phyloP scores from a whole-genome alignment of 2,113 vertebrate genomes.

The Peromyscus polionotus region DNA sequence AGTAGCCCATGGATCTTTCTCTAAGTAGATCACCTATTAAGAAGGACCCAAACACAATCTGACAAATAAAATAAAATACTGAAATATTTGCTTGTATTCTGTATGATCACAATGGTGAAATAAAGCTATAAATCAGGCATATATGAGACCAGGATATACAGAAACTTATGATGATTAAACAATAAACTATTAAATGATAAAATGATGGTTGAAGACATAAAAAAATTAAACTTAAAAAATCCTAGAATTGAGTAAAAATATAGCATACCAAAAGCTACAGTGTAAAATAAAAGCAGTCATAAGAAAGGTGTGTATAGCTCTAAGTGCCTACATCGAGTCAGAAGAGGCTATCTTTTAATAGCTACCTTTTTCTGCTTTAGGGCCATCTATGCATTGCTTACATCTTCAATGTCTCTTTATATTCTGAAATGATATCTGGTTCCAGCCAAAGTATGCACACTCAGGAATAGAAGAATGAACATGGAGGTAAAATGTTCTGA shows the following conservation, averaged over 20 bases:
- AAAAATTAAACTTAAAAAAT: background rate
- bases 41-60: background rate
- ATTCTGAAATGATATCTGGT: background rate
- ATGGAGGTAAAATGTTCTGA: background rate
- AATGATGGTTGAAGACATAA: background rate
- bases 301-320: background rate
- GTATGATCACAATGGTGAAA: background rate
- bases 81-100: background rate
- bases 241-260: background rate
- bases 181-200: background rate
- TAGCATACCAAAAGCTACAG: background rate
- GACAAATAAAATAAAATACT: background rate
- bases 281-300: background rate
- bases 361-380: background rate
- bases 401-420: background rate
- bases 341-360: background rate
- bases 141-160: background rate
- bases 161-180: background rate
- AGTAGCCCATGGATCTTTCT: background rate
- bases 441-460: background rate
- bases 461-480: background rate
- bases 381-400: background rate
- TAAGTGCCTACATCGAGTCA: background rate
- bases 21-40: background rate
- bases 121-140: background rate